Conservation (phyloP, 2,113 vertebrate genomes). For the human region GRCh38 chr5:116370001-116370500, state of each 20-base stretch:
- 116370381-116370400: conserved; percentile 13
- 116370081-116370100: not conserved
- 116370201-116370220: not conserved
- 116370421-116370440: conserved; percentile 39
- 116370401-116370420: conserved; percentile 2
- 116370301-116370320: not conserved
- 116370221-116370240: not conserved
- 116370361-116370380: not conserved
- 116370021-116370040: not conserved
- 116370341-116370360: not conserved
- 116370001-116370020: not conserved
- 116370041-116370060: not conserved
- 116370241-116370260: not conserved
- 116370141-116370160: not conserved
- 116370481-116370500: not conserved
- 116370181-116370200: not conserved
- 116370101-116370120: not conserved
- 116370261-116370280: not conserved
- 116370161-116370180: not conserved
- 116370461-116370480: conserved; percentile 15
- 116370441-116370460: conserved; percentile 36
- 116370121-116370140: not conserved
- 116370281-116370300: not conserved
- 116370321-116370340: not conserved
- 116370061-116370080: not conserved